Evolutionary conservation across 2,797 vertebrate genomes (phyloP).

Genomic region (Dromococcyx pavoninus): DNA sequence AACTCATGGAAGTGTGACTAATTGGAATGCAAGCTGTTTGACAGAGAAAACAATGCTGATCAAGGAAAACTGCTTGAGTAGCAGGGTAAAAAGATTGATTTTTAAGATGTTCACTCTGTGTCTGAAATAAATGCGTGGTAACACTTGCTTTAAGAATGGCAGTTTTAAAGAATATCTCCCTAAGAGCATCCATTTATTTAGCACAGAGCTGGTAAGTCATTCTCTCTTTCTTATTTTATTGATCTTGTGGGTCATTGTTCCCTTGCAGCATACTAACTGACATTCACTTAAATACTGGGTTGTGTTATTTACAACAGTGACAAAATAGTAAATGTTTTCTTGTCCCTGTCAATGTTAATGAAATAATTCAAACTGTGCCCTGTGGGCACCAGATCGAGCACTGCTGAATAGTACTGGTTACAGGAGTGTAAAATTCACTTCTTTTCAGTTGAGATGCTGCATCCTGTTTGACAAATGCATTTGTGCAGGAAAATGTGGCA

Average conservation of each 20-base stretch:
- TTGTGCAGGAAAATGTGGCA: not conserved
- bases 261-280: not conserved
- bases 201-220: not conserved
- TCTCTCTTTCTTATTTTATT: not conserved
- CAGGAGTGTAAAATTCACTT: not conserved
- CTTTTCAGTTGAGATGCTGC: not conserved
- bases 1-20: not conserved
- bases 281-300: not conserved
- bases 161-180: not conserved
- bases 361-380: not conserved
- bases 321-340: not conserved
- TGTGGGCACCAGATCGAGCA: accelerated
- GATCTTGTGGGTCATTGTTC: not conserved
- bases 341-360: not conserved
- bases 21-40: not conserved
- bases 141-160: not conserved
- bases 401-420: not conserved
- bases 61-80: not conserved
- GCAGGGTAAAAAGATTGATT: not conserved
- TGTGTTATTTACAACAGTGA: not conserved
- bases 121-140: not conserved
- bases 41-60: not conserved
- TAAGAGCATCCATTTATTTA: not conserved
- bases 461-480: not conserved
- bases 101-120: not conserved